Base-by-base conservation (phyloP, 2,888 invertebrate species). In the Drosophila bunnanda region DNA sequence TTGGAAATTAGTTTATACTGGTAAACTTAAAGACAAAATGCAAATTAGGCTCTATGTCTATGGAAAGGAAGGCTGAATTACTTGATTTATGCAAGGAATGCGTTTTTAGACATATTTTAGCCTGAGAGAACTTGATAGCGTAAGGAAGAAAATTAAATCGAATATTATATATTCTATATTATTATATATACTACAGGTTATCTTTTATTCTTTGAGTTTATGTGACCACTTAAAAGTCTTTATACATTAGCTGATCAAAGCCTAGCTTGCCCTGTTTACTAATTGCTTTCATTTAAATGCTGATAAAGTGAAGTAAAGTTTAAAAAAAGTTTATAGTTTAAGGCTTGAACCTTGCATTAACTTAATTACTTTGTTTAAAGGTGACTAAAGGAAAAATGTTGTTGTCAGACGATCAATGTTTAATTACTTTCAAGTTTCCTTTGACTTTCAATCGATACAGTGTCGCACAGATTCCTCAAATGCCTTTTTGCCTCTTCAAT, bases 401-500 rank as follows among this genome's bases (percentile, higher is more conserved):
- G 17, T 17, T 20, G 10, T 15, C 32, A 34, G n/a, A 6, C 39
- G 12, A 43, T 17, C n/a, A 12, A 62, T 32, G 41, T 30, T 65
- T 36, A 67, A 50, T 50, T 65, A 41, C 28, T 48, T 28, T 0
- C 28, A 46, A 70, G 70, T 41, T 70, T 56, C 34, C 25, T 67
- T 67, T 41, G 67, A 67, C 15, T 46, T 39, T 41, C 28, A 57
- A 57, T 67, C 59, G 38, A 34, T 48, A 57, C 22, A 25, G 39
- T 39, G 71, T 34, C 46, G 58, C 70, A 39, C 36, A 28, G 25
- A 39, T 56, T 66, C n/a, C 57, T 30, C 57, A 70, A 67, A 41
- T 48, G 48, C 32, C 36, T 46, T 48, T 48, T 34, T 25, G 17
- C 22, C 17, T 38, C 71, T 39, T 25, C 89, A 79, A 76, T 79